Base-by-base conservation (phyloP, 2,888 invertebrate species). In the Drosophila nr. medialis region DNA sequence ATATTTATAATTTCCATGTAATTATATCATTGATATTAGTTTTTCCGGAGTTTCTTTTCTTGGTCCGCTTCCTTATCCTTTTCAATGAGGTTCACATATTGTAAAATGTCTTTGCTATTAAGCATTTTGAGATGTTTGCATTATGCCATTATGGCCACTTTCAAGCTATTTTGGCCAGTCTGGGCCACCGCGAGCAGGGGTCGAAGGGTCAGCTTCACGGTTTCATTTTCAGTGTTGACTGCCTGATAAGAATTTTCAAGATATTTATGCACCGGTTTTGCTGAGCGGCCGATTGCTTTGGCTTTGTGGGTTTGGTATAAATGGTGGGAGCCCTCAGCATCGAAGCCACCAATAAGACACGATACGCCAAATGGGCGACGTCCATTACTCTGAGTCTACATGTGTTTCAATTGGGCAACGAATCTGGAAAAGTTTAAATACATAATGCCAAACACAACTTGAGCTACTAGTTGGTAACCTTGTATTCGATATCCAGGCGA, bases 241-340 rank as follows among this genome's bases (percentile, higher is more conserved):
- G 97, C 96, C 83, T 99, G 96, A 92, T 99, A 99, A 93, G 98
- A 97, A 92, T 99, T 99, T 93, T 99, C 99, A 83, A 99, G 95
- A 93, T 99, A 99, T 94, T 99, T 99, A 69, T 99, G 95, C 0
- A 98, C 99, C 40, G 99, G 98, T 93, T 99, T 99, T 3, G 99
- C 99, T 83, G 98, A 98, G 81, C 99, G 95, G 4, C 99, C 99
- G 63, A 99, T 99, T 13, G 99, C 99, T 94, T 99, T 99, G 2
- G 99, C 99, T 94, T 98, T 98, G 98, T 99, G 99, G 36, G 99
- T 99, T 94, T 99, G 99, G 94, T 98, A 99, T 55, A 99, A 94
- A 94, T 98, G 98, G 45, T 99, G 98, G 34, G 96, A 95, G 15
- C 99, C 99, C 93, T 99, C 99, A 92, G 96, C 96, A 93, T 99